Base-by-base conservation (phyloP, 2,888 invertebrate species). In the Argyra leucocephala region DNA sequence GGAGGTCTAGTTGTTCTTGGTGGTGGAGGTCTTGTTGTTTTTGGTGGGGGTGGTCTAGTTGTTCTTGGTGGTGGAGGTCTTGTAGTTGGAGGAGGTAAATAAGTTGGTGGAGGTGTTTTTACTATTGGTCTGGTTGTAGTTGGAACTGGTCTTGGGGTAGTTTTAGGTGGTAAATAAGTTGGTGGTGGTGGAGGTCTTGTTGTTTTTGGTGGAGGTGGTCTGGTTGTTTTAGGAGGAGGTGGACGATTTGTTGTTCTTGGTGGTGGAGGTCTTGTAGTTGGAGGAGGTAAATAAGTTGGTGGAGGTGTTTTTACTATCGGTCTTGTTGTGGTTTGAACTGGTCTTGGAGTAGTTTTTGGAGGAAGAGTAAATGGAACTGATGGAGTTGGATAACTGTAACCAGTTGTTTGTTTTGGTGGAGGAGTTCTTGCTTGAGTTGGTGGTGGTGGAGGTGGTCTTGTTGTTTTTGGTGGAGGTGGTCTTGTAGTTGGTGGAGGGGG, bases 11-110 rank as follows among this genome's bases (percentile, higher is more conserved):
- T 60, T 26, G 64, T 63, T 60, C 64, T 57, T 31, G 69, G 64
- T 61, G 59, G 59, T 5, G 61, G 48, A 67, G 69, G 62, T 64
- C 71, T 65, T 66, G 72, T 71, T 57, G 74, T 73, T 18, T 69
- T 69, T 18, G 65, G 67, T 62, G 66, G 66, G 62, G 36, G 66
- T 63, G 23, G 66, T 65, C 15, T 66, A 22, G 23, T 66, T 66
- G 22, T 57, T 64, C 2, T 3, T 2, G 1, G 67, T 66, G 7
- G 60, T 7, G 21, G 67, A 64, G 15, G 66, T 64, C 22, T 65
- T 66, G 64, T 64, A 22, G 31, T 67, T 66, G 23, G 65, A 66
- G 31, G 66, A 65, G 12, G 63, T 58, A n/a, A n/a, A n/a, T n/a
- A n/a, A n/a, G 31, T 57, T 61, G 48, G 18, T 18, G 48, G 48